phyloP scores from a whole-genome alignment of 2,888 invertebrate genomes.

The Dicyrtoma fusca region DNA sequence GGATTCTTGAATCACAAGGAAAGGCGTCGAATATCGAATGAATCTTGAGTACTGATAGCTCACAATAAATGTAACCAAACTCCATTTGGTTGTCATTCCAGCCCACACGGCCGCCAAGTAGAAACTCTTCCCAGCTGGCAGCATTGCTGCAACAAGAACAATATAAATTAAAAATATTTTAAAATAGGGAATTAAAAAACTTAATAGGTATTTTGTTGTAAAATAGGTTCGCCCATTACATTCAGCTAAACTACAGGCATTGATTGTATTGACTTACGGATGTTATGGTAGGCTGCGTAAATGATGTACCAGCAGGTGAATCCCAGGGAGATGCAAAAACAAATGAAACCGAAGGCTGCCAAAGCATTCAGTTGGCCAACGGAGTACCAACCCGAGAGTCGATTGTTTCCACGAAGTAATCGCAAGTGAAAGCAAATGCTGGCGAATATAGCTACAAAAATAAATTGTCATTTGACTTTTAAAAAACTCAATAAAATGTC shows the following conservation, averaged over 20 bases:
- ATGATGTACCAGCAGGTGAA: constrained; percentile 56
- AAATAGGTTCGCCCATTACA: background rate
- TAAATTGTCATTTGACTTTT: constrained; percentile 6
- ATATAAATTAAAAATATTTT: constrained; percentile 22
- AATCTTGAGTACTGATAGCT: constrained; percentile 53
- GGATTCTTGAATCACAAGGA: constrained; percentile 54
- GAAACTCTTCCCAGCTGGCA: constrained; percentile 53
- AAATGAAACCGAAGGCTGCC: constrained; percentile 51
- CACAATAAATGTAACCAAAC: constrained; percentile 45
- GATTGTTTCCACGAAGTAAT: constrained; percentile 48
- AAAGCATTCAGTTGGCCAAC: constrained; percentile 49
- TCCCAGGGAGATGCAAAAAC: constrained; percentile 50
- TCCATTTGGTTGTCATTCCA: constrained; percentile 56
- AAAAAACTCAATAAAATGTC: background rate
- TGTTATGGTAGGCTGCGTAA: constrained; percentile 54
- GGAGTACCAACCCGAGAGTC: constrained; percentile 53
- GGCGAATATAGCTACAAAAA: constrained; percentile 50
- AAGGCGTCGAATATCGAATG: constrained; percentile 53
- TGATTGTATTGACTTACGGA: constrained; percentile 50
- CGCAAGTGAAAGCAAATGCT: constrained; percentile 52
- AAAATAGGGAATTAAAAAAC: background rate
- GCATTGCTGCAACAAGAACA: constrained; percentile 48
- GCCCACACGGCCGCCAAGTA: constrained; percentile 57
- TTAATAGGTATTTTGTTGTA: background rate
- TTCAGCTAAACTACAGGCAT: background rate